Percentiles rank a stretch among this genome's conserved stretches.
phyloP scores from a whole-genome alignment of 2,113 vertebrate species.

The Myrmecophaga tridactyla region DNA sequence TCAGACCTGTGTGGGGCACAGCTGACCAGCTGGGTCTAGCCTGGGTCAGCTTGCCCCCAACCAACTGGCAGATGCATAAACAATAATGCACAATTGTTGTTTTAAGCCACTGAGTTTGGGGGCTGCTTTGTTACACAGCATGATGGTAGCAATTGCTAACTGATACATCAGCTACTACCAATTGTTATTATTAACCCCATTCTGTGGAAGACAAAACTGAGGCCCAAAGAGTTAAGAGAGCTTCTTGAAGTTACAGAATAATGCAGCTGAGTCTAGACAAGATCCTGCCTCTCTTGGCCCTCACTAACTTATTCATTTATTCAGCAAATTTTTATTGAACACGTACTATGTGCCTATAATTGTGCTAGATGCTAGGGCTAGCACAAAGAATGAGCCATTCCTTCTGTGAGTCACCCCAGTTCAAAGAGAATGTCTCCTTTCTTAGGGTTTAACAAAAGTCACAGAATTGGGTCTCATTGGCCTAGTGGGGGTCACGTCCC shows the following conservation, averaged over 20 bases:
- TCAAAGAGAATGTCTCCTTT: not conserved
- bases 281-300: not conserved
- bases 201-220: not conserved
- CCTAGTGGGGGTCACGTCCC: not conserved
- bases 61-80: not conserved
- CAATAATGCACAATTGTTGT: rapidly evolving
- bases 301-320: rapidly evolving
- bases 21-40: not conserved
- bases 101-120: not conserved
- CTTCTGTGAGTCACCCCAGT: not conserved
- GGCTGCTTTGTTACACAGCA: not conserved
- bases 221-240: not conserved
- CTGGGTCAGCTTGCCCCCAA: not conserved
- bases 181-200: too few relatives aligned
- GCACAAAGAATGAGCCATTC: rapidly evolving
- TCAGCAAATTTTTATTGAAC: not conserved
- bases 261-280: not conserved
- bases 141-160: not conserved
- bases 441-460: not conserved
- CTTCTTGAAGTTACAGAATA: not conserved
- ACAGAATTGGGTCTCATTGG: not conserved
- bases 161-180: not conserved
- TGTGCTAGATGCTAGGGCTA: not conserved
- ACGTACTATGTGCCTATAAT: not conserved
- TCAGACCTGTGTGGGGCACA: too few relatives aligned